These are phyloP conservation scores for Lynx canadensis DNA, from an alignment of 2,113 vertebrate genomes.

Conservation along the genomic window DNA sequence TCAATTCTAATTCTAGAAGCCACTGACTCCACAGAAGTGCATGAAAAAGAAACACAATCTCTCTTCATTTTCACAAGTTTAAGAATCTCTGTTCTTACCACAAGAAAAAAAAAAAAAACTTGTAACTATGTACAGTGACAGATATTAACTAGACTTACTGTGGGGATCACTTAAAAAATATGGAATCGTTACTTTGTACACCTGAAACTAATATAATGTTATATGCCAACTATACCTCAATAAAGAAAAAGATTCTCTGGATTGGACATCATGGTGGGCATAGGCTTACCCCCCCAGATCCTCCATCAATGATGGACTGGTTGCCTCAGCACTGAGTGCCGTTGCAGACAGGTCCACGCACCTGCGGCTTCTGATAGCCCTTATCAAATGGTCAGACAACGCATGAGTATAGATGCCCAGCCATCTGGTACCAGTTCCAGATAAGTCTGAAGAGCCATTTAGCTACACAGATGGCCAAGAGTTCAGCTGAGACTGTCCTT, in stretches of 20 bases:
- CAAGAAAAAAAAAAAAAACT: background rate
- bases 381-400: background rate
- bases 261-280: background rate
- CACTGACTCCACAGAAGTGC: background rate
- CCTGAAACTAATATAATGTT: background rate
- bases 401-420: background rate
- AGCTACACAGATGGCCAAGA: background rate
- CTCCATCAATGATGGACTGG: background rate
- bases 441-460: background rate
- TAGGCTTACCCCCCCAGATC: background rate
- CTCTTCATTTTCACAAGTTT: background rate
- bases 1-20: conserved; percentile 7
- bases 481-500: background rate
- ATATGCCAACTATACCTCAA: background rate
- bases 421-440: background rate
- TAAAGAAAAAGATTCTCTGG: background rate
- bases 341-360: background rate
- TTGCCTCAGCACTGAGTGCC: background rate
- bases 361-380: background rate
- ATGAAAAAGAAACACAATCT: background rate
- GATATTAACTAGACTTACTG: background rate
- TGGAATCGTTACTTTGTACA: background rate
- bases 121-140: background rate
- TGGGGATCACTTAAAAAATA: background rate
- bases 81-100: background rate